Conservation (phyloP, 2,888 invertebrate genomes). For the Caenorhabditis imperialis region DNA sequence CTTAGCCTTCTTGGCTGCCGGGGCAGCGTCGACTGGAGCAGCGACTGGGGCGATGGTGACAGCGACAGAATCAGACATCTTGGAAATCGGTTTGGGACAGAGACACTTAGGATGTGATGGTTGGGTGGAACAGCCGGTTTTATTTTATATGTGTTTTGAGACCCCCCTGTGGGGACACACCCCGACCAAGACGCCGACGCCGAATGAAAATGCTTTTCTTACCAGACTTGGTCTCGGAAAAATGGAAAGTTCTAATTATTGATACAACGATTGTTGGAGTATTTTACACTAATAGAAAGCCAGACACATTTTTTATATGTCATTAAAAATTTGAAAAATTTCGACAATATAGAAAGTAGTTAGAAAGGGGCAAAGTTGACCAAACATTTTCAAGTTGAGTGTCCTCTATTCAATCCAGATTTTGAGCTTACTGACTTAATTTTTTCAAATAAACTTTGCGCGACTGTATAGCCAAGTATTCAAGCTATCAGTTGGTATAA, state of each 20-base stretch:
- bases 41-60: conserved; percentile 17
- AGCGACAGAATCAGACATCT: conserved; percentile 45
- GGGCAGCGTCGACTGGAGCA: conserved; percentile 21
- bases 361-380: conserved; percentile 5
- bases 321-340: conserved; percentile 17
- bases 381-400: neutral
- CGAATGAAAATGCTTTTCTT: conserved; percentile 20
- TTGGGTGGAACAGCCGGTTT: neutral
- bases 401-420: no score
- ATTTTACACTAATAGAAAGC: neutral
- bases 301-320: conserved; percentile 3
- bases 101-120: conserved; percentile 25
- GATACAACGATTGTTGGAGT: no score
- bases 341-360: neutral
- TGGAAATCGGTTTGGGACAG: conserved; percentile 3
- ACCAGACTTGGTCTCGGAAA: neutral
- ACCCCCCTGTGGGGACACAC: conserved; percentile 55
- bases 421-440: neutral
- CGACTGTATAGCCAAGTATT: conserved; percentile 10
- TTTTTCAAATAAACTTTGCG: neutral
- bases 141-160: conserved; percentile 18
- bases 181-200: neutral
- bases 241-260: neutral
- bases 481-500: conserved; percentile 17
- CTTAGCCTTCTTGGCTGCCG: conserved; percentile 33